Evolutionary conservation across 2,888 invertebrate species (phyloP).

Genomic region (Acronicta psi): DNA sequence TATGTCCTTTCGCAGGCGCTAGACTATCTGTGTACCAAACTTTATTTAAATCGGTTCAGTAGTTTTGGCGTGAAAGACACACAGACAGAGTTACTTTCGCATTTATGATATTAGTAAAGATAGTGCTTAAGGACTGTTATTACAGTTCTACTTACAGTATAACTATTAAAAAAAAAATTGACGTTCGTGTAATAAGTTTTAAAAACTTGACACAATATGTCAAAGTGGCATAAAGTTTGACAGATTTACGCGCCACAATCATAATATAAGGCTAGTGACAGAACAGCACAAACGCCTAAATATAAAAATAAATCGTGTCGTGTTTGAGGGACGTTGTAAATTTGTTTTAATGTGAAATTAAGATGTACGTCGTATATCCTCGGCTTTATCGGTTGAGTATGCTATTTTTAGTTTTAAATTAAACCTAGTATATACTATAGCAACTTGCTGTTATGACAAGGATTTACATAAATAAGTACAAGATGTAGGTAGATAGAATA

Average conservation of each 20-base stretch:
- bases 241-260: conserved; percentile 81
- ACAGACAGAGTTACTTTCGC: no score
- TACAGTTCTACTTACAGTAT: no score
- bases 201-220: conserved; percentile 20
- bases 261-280: conserved; percentile 81
- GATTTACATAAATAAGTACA: no score
- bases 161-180: no score
- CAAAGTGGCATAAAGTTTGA: conserved; percentile 54
- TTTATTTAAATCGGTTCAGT: no score
- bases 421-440: conserved; percentile 36
- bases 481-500: no score
- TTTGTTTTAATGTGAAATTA: conserved; percentile 85
- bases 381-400: conserved; percentile 73
- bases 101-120: no score
- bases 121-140: no score
- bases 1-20: no score
- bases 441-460: neutral
- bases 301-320: conserved; percentile 76
- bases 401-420: conserved; percentile 58
- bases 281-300: conserved; percentile 69
- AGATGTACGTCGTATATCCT: conserved; percentile 82
- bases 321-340: conserved; percentile 73
- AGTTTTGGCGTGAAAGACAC: no score
- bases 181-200: conserved; percentile 4
- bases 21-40: no score